A percentile compares a stretch with the other conserved stretches of the same genome.
Conservation (phyloP, 2,888 invertebrate species). For the Laspeyria flexula region DNA sequence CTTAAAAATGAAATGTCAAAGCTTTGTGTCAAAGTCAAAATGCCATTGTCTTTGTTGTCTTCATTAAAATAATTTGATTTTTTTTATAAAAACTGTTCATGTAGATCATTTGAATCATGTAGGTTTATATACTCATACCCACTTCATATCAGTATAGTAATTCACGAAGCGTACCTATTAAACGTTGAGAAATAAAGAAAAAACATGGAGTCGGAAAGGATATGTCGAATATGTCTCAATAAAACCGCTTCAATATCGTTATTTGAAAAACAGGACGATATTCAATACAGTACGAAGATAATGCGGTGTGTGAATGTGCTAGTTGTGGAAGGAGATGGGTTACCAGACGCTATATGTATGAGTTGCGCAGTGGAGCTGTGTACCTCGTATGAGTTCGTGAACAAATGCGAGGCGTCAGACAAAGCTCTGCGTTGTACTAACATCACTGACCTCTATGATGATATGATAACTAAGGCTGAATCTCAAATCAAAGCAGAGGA, state of each 20-base stretch:
- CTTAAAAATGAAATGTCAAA: too few relatives aligned
- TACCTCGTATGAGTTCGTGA: conserved; percentile 65
- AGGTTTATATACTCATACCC: too few relatives aligned
- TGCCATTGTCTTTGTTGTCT: too few relatives aligned
- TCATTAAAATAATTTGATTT: too few relatives aligned
- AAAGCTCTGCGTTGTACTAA: conserved; percentile 60
- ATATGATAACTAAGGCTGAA: conserved; percentile 36
- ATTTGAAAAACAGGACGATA: conserved; percentile 61
- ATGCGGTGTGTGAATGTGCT: conserved; percentile 66
- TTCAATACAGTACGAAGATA: conserved; percentile 66
- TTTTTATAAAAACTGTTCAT: too few relatives aligned
- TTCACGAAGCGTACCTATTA: too few relatives aligned
- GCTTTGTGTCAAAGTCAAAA: too few relatives aligned
- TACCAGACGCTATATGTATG: conserved; percentile 68
- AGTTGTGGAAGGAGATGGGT: conserved; percentile 67
- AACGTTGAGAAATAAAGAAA: background rate
- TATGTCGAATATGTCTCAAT: conserved; percentile 74
- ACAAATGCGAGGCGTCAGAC: conserved; percentile 71
- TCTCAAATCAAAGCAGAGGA: conserved; percentile 32
- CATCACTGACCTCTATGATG: conserved; percentile 38
- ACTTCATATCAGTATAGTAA: too few relatives aligned
- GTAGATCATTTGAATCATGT: too few relatives aligned
- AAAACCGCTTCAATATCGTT: conserved; percentile 64
- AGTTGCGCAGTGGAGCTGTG: conserved; percentile 65
- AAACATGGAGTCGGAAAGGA: conserved; percentile 44